These are phyloP conservation scores for Ooceraea biroi DNA, from an alignment of 1,140 invertebrate species.

Conservation along the genomic window DNA sequence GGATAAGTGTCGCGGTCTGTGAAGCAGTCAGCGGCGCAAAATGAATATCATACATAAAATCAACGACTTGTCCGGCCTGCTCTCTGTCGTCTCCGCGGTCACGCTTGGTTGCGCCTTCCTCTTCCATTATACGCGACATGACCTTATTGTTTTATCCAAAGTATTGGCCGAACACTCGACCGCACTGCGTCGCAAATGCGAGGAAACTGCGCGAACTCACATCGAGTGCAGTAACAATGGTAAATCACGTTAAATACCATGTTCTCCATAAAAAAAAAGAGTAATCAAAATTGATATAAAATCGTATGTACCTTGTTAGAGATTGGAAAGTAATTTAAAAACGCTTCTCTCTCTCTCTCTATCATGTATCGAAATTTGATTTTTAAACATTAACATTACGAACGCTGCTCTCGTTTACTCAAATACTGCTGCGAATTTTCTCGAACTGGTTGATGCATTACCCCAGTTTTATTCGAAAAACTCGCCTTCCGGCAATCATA, in stretches of 20 bases:
- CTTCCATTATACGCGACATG: constrained; percentile 67
- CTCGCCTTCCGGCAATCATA: too few relatives aligned
- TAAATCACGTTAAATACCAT: neutral
- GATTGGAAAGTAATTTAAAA: too few relatives aligned
- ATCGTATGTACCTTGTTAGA: too few relatives aligned
- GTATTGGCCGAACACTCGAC: constrained; percentile 49
- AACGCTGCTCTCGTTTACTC: too few relatives aligned
- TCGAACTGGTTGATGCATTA: too few relatives aligned
- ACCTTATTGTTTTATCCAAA: constrained; percentile 77
- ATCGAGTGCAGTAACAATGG: neutral
- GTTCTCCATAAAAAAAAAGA: neutral
- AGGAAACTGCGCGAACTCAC: neutral
- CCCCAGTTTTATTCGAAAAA: too few relatives aligned
- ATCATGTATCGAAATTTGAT: too few relatives aligned
- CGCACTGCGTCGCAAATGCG: constrained; percentile 3
- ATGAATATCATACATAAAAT: constrained; percentile 64
- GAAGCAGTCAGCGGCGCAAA: neutral
- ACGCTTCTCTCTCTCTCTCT: too few relatives aligned
- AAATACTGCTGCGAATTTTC: too few relatives aligned
- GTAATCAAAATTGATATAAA: neutral
- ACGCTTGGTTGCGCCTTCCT: constrained; percentile 74
- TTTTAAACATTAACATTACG: too few relatives aligned
- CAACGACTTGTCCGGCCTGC: constrained; percentile 33
- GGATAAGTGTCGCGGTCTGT: constrained; percentile 62
- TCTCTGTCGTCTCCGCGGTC: constrained; percentile 48